Base-by-base conservation (phyloP, 2,113 vertebrate genomes). In the Hypanus sabinus region DNA sequence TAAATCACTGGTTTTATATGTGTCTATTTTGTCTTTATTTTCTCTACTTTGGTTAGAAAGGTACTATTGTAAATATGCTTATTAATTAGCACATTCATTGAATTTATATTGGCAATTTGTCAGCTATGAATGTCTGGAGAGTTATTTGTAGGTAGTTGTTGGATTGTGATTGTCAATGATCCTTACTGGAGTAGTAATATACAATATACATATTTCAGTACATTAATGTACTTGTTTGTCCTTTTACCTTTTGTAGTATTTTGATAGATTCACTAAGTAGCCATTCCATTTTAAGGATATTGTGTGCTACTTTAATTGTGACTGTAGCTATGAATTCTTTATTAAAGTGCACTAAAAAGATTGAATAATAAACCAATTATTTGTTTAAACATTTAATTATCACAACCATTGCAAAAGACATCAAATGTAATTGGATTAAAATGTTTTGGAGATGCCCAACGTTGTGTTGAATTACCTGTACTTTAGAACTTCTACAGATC, bases 21-120 rank as follows among this genome's bases (percentile, higher is more conserved):
- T 27, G 70, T 55, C 38, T 9, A 93, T 93, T 71, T 93, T 75
- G 70, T 30, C 38, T 73, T 73, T 18, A 91, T 71, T 14, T 93
- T 93, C 91, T 93, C 22, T 20, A 20, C 20, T 93, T 18, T 27
- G 70, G 91, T 46, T 68, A 30, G 5, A 73, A 27, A 73, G 73
- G 71, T 93, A 93, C 24, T 55, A 55, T 93, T 93, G 68, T 73
- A 75, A 73, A 93, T 93, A 93, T 55, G 11, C 70, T 93, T 93
- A 22, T 87, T 87, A 18, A 87, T 57, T 83, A 83, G 80, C 83
- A 57, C 55, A 93, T 93, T 93, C 38, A 55, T 12, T 93, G 68
- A n/a, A 93, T 91, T 68, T 91, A 70, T 70, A 62, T 65, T 91
- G 62, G 62, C 60, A 91, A 70, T 85, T 85, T 85, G 55, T 27